phyloP scores from a whole-genome alignment of 2,797 vertebrate genomes.

The Urosaurus nigricauda region DNA sequence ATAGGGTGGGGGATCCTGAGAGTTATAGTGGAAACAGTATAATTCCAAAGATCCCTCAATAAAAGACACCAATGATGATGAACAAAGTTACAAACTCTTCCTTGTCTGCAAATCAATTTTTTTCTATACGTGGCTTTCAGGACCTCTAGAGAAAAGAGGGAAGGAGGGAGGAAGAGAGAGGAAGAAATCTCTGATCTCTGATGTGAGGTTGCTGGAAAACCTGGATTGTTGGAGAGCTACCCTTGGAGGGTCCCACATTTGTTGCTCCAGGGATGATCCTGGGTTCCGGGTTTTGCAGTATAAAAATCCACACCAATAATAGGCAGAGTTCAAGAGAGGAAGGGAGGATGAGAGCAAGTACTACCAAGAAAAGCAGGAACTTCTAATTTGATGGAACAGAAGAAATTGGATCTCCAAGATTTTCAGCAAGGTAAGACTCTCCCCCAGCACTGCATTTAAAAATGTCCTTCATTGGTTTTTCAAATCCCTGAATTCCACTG shows the following conservation, averaged over 20 bases:
- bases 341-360: background rate
- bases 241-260: background rate
- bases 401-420: background rate
- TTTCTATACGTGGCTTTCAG: slow-evolving; percentile 20
- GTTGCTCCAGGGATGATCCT: background rate
- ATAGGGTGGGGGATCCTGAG: too few species aligned
- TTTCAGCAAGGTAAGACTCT: slow-evolving; percentile 18
- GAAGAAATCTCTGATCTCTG: background rate
- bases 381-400: background rate
- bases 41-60: too few species aligned
- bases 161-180: background rate
- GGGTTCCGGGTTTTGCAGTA: slow-evolving; percentile 34
- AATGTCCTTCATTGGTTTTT: background rate
- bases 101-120: background rate
- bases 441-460: background rate
- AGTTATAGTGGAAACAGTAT: too few species aligned
- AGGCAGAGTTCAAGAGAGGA: background rate
- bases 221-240: background rate
- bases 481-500: background rate
- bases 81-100: too few species aligned
- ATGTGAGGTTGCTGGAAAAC: slow-evolving; percentile 32
- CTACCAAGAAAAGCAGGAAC: background rate
- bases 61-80: background rate
- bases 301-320: background rate
- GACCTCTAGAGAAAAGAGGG: background rate